These are phyloP conservation scores for Dendrocincla tyrannina DNA, from an alignment of 2,797 vertebrate genomes.

Conservation along the genomic window DNA sequence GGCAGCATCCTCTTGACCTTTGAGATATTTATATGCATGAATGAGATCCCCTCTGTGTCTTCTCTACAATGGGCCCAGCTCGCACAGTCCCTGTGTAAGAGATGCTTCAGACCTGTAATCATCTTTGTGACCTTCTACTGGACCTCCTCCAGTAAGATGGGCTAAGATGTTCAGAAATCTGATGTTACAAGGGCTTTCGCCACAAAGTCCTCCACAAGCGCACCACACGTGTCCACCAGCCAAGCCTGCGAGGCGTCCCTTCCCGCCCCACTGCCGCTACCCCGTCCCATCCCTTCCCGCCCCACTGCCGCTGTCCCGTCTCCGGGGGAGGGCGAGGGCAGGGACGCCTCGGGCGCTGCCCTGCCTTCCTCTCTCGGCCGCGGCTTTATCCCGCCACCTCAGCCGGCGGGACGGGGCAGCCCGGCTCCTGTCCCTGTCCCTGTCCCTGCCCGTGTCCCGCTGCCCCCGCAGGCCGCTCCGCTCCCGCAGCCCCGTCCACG, in stretches of 20 bases:
- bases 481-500: neutral
- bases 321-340: no score
- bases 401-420: neutral
- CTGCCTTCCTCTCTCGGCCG: neutral
- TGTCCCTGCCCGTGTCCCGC: no score
- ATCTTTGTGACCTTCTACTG: neutral
- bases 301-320: no score
- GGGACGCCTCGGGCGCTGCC: accelerated
- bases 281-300: no score
- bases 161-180: neutral
- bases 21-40: neutral
- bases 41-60: neutral
- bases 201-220: accelerated
- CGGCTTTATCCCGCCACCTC: neutral
- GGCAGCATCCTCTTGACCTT: neutral
- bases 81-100: neutral
- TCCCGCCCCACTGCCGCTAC: no score
- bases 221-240: accelerated
- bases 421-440: no score
- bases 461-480: no score
- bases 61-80: neutral
- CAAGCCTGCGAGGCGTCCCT: accelerated
- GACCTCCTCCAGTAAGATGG: no score
- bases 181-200: accelerated
- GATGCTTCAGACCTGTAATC: neutral